Evolutionary conservation across 1,140 invertebrate genomes (phyloP), one percentile per base, ranked within the genome.

Genomic region (Bombyx mori): DNA sequence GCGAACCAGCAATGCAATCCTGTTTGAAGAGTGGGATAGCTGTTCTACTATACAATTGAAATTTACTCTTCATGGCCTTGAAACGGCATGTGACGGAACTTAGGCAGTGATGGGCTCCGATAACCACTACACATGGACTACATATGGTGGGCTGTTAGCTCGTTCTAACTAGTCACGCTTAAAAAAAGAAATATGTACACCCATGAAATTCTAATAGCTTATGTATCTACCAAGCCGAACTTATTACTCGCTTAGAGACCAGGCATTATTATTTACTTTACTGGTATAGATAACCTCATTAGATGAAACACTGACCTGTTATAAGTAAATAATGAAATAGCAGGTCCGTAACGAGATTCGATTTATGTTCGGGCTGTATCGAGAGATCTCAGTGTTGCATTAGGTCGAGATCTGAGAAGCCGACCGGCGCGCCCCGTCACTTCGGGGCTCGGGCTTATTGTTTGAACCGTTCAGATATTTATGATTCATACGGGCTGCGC

Each of bases 401-500:
- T 69, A 61, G 67, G 69, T 67, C 71, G 76, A 83, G 77, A 82
- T 84, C 78, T 69, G 58, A 79, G 69, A 59, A 66, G 69, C 83
- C 80, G 81, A 71, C 64, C 57, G 66, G 66, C 75, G 76, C 75
- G 73, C 78, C 75, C 73, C 71, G 77, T 81, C 83, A 79, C 74
- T 82, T 35, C 1, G 26, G 26, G 26, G 26, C 82, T 71, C 65
- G 67, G 60, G 60, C 60, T 77, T 69, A 84, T 83, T 82, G 79
- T 82, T 79, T 74, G 68, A 71, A 67, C 65, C 66, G 63, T 62
- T 66, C 69, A 71, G 71, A 77, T 77, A 61, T 70, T 54, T 79
- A 79, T 86, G 82, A 86, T 76, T 86, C 82, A 86, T 82, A 53
- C 65, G 61, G 57, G 68, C 65, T 77, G 71, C 75, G 69, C 73